Conservation (phyloP, 2,113 vertebrate species). For the Nerophis ophidion region DNA sequence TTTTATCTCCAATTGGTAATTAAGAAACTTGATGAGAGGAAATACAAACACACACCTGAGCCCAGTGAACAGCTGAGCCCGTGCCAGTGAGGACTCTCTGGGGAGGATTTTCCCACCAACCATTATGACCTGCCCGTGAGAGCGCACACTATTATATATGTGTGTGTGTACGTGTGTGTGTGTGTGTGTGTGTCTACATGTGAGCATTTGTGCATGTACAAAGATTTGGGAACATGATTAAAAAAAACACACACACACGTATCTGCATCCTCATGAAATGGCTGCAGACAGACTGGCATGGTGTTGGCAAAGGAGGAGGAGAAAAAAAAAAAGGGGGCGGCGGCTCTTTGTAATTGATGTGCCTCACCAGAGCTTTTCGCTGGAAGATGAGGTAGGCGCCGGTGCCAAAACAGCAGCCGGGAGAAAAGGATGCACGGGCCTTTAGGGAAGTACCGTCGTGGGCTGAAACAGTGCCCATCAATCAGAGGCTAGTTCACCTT, state of each 20-base stretch:
- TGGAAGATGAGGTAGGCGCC: conserved; percentile 52
- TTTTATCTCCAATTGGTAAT: conserved; percentile 18
- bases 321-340: conserved; percentile 57
- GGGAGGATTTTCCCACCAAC: conserved; percentile 71
- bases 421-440: conserved; percentile 60
- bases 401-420: conserved; percentile 68
- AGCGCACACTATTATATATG: conserved; percentile 2
- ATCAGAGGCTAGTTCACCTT: conserved; percentile 76
- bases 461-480: conserved; percentile 73
- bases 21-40: conserved; percentile 21
- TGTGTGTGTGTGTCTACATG: conserved; percentile 48
- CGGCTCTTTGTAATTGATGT: conserved; percentile 73
- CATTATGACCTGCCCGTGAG: conserved; percentile 61
- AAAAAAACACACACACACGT: conserved; percentile 3
- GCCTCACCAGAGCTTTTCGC: conserved; percentile 71
- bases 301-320: conserved; percentile 5
- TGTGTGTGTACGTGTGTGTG: no score
- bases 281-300: conserved; percentile 8
- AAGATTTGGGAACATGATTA: conserved; percentile 37
- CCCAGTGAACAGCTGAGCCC: conserved; percentile 67
- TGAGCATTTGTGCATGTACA: conserved; percentile 51
- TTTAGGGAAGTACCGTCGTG: conserved; percentile 57
- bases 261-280: conserved; percentile 31
- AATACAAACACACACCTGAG: conserved; percentile 57
- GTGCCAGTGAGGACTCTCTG: conserved; percentile 60